Percentiles rank a stretch among this genome's conserved stretches.
phyloP scores from a whole-genome alignment of 53 echinoderm and acorn worm genomes.

The Mesocentrotus franciscanus region DNA sequence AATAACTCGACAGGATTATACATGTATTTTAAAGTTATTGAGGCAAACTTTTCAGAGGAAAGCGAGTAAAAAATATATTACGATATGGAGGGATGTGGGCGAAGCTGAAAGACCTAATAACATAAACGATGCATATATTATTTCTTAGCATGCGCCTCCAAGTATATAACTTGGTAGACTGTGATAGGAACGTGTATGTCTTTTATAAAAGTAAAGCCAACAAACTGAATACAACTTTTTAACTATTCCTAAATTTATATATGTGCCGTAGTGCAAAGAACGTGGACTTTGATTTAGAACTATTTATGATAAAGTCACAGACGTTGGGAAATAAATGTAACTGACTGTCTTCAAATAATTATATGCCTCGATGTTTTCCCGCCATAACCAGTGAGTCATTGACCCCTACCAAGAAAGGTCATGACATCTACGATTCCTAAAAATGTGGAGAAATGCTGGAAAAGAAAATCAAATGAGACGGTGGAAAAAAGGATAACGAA shows the following conservation, averaged over 20 bases:
- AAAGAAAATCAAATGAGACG: not conserved
- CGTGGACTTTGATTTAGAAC: not conserved
- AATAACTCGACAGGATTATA: not conserved
- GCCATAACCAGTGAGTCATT: conserved; percentile 53
- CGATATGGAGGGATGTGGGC: not conserved
- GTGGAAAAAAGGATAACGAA: not conserved
- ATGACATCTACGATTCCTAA: conserved; percentile 14
- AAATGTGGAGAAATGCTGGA: not conserved
- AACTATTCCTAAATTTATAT: too few relatives aligned
- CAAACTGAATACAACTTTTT: too few relatives aligned
- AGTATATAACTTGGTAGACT: too few relatives aligned
- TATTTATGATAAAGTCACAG: not conserved
- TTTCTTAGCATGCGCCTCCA: too few relatives aligned
- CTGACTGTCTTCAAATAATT: not conserved
- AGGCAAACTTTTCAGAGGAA: not conserved
- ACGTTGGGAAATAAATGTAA: not conserved
- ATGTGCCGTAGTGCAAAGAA: not conserved
- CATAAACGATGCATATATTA: too few relatives aligned
- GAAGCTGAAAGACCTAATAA: too few relatives aligned
- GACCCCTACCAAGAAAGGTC: conserved; percentile 49
- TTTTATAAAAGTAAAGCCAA: too few relatives aligned
- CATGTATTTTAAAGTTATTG: not conserved
- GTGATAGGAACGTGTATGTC: too few relatives aligned
- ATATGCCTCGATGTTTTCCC: conserved; percentile 30
- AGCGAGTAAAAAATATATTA: not conserved